A percentile compares a stretch with the other conserved stretches of the same genome.
phyloP scores from a whole-genome alignment of 2,888 invertebrate species.

The Drosophila flavopinicola region DNA sequence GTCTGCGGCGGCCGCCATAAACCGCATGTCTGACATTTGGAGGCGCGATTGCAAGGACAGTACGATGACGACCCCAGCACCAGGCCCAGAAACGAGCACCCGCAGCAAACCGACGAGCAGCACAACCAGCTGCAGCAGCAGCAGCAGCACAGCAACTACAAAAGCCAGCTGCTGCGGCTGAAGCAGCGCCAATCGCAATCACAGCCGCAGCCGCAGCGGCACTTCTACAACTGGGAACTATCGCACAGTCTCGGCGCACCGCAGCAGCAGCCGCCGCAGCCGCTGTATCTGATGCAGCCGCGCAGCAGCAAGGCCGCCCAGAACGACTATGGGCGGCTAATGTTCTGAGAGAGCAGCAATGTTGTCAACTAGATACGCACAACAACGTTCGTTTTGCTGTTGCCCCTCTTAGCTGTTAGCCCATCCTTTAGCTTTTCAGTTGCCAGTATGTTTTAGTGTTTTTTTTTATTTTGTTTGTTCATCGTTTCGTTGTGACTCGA shows the following conservation, averaged over 20 bases:
- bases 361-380: constrained; percentile 2
- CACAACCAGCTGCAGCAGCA: background rate
- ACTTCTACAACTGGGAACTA: constrained; percentile 74
- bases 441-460: constrained; percentile 29
- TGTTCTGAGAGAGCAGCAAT: constrained; percentile 57
- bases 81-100: constrained; percentile 72
- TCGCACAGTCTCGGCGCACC: constrained; percentile 71
- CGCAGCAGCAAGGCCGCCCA: constrained; percentile 65
- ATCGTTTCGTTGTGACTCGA: constrained; percentile 37
- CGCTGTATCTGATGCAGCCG: constrained; percentile 64
- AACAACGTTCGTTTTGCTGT: constrained; percentile 1
- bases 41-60: constrained; percentile 83
- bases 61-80: constrained; percentile 76
- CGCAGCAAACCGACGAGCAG: constrained; percentile 21
- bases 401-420: constrained; percentile 19
- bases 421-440: constrained; percentile 14
- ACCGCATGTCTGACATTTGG: constrained; percentile 85
- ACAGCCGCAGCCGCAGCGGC: constrained; percentile 63
- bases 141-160: constrained; percentile 42
- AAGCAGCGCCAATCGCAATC: constrained; percentile 61
- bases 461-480: too few species aligned
- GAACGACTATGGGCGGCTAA: constrained; percentile 78
- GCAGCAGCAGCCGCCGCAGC: constrained; percentile 54
- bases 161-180: constrained; percentile 60
- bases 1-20: constrained; percentile 93